Percentiles rank a stretch among this genome's conserved stretches.
Conservation (phyloP, 2,888 invertebrate genomes). For the Ypsolopha scabrella region DNA sequence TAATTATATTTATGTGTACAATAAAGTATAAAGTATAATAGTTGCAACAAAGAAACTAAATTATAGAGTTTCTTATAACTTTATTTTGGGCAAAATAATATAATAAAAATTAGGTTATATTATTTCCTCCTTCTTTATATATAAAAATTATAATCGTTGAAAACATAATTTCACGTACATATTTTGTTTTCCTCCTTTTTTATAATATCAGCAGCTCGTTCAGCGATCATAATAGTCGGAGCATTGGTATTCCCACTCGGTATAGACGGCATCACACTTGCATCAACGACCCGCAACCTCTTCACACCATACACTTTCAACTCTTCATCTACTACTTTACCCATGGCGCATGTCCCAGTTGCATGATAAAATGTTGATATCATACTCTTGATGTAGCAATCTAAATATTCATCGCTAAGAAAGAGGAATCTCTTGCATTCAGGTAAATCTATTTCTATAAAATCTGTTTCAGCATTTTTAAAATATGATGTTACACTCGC, state of each 20-base stretch:
- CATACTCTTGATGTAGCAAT: constrained; percentile 51
- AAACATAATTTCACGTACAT: no score
- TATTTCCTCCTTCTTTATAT: no score
- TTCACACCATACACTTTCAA: constrained; percentile 2
- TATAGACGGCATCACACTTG: constrained; percentile 2
- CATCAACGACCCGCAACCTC: constrained; percentile 2
- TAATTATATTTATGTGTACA: no score
- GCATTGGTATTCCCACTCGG: constrained; percentile 2
- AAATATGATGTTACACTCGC: constrained; percentile 45
- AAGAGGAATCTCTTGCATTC: constrained; percentile 48
- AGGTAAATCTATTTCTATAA: constrained; percentile 42
- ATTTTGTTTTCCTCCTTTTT: no score
- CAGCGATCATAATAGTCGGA: constrained; percentile 2
- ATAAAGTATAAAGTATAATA: no score
- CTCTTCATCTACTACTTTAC: constrained; percentile 2
- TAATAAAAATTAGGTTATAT: no score
- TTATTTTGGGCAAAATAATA: no score
- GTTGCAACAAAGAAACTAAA: no score
- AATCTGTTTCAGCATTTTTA: constrained; percentile 38
- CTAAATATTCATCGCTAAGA: constrained; percentile 71
- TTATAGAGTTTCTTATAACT: no score
- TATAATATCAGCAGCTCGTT: constrained; percentile 3
- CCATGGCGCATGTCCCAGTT: background rate
- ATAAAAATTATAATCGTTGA: no score
- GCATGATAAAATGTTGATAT: background rate